These are phyloP conservation scores for Columba guinea DNA, from an alignment of 2,797 vertebrate species.

Conservation along the genomic window DNA sequence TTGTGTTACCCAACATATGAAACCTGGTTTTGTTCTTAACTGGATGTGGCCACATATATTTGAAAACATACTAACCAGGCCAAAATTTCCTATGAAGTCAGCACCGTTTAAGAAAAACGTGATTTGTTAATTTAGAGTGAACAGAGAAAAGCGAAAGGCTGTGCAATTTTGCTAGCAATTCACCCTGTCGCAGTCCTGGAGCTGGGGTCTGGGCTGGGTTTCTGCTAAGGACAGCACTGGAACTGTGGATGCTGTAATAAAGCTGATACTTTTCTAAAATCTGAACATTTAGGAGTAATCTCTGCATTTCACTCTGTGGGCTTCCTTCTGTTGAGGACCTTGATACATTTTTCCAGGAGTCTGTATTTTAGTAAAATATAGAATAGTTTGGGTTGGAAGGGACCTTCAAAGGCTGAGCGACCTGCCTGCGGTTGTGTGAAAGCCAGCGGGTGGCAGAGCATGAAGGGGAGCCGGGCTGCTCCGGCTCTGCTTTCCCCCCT, in stretches of 20 bases:
- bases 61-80: neutral
- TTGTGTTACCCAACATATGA: neutral
- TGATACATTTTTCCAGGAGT: neutral
- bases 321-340: neutral
- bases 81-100: neutral
- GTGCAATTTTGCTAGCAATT: neutral
- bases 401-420: neutral
- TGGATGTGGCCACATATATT: neutral
- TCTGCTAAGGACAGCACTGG: neutral
- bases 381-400: too few relatives aligned
- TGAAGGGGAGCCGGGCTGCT: neutral
- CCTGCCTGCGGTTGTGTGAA: neutral
- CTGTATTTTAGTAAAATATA: neutral
- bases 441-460: neutral
- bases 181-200: too few relatives aligned
- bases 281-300: neutral
- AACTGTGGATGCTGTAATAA: neutral
- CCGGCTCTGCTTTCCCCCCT: neutral
- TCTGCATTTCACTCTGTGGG: rapidly evolving
- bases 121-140: neutral
- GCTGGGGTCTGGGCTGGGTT: neutral
- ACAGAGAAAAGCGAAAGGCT: neutral
- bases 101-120: rapidly evolving
- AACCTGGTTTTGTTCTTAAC: neutral
- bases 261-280: neutral